These are phyloP conservation scores for Gasterosteus nipponicus DNA, from an alignment of 2,113 vertebrate genomes.

Conservation along the genomic window DNA sequence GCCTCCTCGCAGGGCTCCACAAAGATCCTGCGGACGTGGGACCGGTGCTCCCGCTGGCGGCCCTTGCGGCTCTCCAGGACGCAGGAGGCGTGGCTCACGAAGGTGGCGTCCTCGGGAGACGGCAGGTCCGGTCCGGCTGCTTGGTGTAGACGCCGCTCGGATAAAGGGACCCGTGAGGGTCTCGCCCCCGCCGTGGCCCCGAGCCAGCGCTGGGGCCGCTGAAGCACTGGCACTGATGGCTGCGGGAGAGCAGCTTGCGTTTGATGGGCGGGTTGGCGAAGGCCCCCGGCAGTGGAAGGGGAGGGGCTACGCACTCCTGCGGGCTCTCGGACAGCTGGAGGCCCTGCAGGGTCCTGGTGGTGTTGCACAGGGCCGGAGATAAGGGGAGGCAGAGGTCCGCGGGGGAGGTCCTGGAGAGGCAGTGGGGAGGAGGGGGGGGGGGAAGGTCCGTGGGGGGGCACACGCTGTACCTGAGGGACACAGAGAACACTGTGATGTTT, in stretches of 20 bases:
- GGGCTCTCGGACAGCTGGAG: slow-evolving; percentile 76
- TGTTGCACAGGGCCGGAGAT: slow-evolving; percentile 62
- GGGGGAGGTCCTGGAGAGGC: slow-evolving; percentile 19
- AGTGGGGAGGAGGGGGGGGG: slow-evolving; percentile 33
- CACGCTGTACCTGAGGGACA: slow-evolving; percentile 72
- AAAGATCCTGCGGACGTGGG: slow-evolving; percentile 81
- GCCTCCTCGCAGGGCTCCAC: slow-evolving; percentile 82
- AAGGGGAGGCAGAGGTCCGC: slow-evolving; percentile 50
- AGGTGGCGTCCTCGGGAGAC: slow-evolving; percentile 74
- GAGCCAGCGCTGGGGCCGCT: slow-evolving; percentile 90
- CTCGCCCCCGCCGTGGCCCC: slow-evolving; percentile 86
- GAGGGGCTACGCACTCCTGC: slow-evolving; percentile 59
- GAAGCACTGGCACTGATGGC: slow-evolving; percentile 87
- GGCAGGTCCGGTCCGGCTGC: slow-evolving; percentile 79
- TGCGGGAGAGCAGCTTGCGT: slow-evolving; percentile 87
- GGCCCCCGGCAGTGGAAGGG: slow-evolving; percentile 41
- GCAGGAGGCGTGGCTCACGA: slow-evolving; percentile 83
- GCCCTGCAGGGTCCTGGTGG: slow-evolving; percentile 79
- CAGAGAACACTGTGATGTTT: background rate
- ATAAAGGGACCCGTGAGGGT: slow-evolving; percentile 82
- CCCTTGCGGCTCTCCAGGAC: slow-evolving; percentile 82
- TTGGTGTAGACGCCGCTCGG: slow-evolving; percentile 91
- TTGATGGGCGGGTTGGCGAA: slow-evolving; percentile 83
- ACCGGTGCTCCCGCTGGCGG: slow-evolving; percentile 74
- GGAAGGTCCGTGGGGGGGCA: slow-evolving; percentile 69